Evolutionary conservation across 1,140 invertebrate genomes (phyloP).

Genomic region (Anagrus nilaparvatae): DNA sequence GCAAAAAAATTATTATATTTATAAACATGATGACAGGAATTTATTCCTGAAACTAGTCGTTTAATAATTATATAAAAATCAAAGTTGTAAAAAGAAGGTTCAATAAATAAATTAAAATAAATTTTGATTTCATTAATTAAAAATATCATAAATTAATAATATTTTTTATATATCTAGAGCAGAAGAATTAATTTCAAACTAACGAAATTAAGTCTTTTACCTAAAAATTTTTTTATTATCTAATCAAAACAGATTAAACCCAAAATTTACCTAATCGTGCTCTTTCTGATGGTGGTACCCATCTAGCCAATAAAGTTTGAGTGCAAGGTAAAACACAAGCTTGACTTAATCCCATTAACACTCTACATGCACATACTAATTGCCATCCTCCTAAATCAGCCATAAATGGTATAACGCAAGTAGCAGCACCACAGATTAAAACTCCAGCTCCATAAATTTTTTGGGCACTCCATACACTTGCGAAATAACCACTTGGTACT

Average conservation of each 20-base stretch:
- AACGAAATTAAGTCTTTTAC: too few relatives aligned
- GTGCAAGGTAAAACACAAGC: slow-evolving; percentile 54
- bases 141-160: too few relatives aligned
- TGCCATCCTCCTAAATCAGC: slow-evolving; percentile 36
- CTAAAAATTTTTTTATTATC: too few relatives aligned
- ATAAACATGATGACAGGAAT: too few relatives aligned
- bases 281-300: slow-evolving; percentile 43
- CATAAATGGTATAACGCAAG: slow-evolving; percentile 29
- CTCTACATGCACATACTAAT: slow-evolving; percentile 42
- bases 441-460: slow-evolving; percentile 50
- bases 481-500: slow-evolving; percentile 46
- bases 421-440: slow-evolving; percentile 48
- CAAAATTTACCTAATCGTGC: slow-evolving; percentile 31
- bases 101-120: not conserved
- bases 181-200: too few relatives aligned
- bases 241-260: too few relatives aligned
- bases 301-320: slow-evolving; percentile 53
- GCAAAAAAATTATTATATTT: not conserved
- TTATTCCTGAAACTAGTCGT: too few relatives aligned
- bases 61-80: too few relatives aligned
- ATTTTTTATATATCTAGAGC: too few relatives aligned
- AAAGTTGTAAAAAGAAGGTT: too few relatives aligned
- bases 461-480: slow-evolving; percentile 44
- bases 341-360: slow-evolving; percentile 55
- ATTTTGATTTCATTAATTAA: too few relatives aligned